These are phyloP conservation scores for Heliconius cydno DNA, from an alignment of 2,888 invertebrate genomes.

Conservation along the genomic window DNA sequence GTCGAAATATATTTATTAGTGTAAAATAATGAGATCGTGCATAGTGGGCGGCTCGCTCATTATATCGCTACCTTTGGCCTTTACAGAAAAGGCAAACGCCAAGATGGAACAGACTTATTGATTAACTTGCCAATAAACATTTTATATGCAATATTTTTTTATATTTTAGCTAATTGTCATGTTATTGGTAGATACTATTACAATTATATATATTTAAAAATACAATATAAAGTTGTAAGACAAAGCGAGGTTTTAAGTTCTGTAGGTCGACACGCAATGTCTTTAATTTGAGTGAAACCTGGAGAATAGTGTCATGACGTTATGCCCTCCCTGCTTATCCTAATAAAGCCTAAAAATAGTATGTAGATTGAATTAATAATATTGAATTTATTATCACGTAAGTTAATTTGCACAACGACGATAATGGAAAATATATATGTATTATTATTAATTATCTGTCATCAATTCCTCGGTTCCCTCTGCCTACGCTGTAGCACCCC, in stretches of 20 bases:
- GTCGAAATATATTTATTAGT: conserved; percentile 39
- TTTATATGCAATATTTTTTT: neutral
- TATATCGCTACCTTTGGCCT: conserved; percentile 39
- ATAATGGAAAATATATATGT: too few relatives aligned
- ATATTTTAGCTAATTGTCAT: neutral
- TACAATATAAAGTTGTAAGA: too few relatives aligned
- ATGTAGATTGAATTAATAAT: too few relatives aligned
- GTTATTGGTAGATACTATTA: neutral
- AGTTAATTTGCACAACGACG: too few relatives aligned
- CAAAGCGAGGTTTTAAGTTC: too few relatives aligned
- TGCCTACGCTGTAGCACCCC: too few relatives aligned
- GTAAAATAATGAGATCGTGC: conserved; percentile 41
- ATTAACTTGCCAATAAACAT: neutral
- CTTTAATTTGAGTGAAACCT: neutral
- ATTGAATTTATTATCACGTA: too few relatives aligned
- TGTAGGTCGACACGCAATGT: neutral
- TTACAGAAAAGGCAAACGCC: conserved; percentile 24
- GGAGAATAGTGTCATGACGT: neutral
- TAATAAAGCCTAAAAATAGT: too few relatives aligned
- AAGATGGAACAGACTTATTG: conserved; percentile 18
- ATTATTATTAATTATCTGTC: too few relatives aligned
- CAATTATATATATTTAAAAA: neutral
- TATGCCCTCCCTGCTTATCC: neutral
- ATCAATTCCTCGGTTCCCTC: too few relatives aligned
- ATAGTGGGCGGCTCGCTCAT: conserved; percentile 38